Base-by-base conservation (phyloP, 2,888 invertebrate species). In the Clunio marinus region DNA sequence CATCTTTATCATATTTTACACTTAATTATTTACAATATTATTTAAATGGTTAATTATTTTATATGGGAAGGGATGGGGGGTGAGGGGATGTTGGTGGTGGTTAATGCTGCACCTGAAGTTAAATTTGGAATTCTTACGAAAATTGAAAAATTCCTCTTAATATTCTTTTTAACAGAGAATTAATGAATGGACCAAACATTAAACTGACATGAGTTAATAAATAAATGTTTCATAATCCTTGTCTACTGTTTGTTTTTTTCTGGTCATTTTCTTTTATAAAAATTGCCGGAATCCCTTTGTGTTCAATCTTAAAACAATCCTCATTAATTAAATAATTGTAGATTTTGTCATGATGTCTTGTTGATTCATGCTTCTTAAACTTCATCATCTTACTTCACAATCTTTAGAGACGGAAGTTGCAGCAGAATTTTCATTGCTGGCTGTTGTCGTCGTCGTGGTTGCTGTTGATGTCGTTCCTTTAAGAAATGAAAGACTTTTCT, bases 401-500 rank as follows among this genome's bases (percentile, higher is more conserved):
- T 66, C 46, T 28, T 66, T 66, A 7, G 66, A 32, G 8, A 55
- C 46, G 15, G 57, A 25, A 2, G 57, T 13, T n/a, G 57, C 57
- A 27, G 25, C 25, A 5, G 57, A 57, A 8, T 45, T n/a, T n/a
- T n/a, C n/a, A n/a, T n/a, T n/a, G n/a, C n/a, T n/a, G n/a, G n/a
- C n/a, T n/a, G n/a, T n/a, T n/a, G n/a, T n/a, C n/a, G n/a, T n/a
- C n/a, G n/a, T n/a, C n/a, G n/a, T n/a, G n/a, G n/a, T n/a, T n/a
- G n/a, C n/a, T n/a, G n/a, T n/a, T n/a, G n/a, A n/a, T n/a, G n/a
- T n/a, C n/a, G n/a, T n/a, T n/a, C n/a, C n/a, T n/a, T n/a, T n/a
- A 3, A 51, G 51, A 17, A 22, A 5, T 1, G 46, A 65, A 27
- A 46, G 51, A n/a, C 55, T 55, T 32, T 72, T 74, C 46, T 72